Evolutionary conservation across 1,140 invertebrate genomes (phyloP), one percentile per base, ranked within the genome.

Genomic region (Lasioglossum albipes): DNA sequence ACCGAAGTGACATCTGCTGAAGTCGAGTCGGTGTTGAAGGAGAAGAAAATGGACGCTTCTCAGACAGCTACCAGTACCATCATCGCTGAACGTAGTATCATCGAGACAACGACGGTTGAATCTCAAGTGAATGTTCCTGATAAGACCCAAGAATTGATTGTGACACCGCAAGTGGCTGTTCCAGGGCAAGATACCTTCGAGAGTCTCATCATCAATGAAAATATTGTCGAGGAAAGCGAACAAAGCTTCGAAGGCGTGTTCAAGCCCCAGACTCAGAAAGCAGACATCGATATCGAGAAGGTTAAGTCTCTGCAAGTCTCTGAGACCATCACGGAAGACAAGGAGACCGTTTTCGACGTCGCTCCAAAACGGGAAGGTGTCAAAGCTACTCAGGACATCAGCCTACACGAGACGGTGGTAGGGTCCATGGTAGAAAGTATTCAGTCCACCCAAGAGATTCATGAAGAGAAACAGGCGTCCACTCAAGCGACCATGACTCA

Each of bases 321-420:
- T 41, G 93, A 94, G 89, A 91, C 91, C 27, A 74, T 93, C 27
- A 87, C 90, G 6, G 90, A 93, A 71, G 91, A 93, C 65, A 94
- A 91, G 64, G 93, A 94, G 86, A 88, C 89, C 22, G 82, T 66
- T 6, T 87, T 91, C 42, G 70, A 85, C 27, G 73, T 83, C 2
- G 42, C 70, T 61, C 76, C 82, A n/a, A 86, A 82, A 20, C 80
- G 65, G 57, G 54, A 74, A 27, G 81, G 71, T 75, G 89, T 82
- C 5, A 84, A 59, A 73, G 91, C 91, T 9, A 90, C 74, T 57
- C 52, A 84, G 12, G 90, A 90, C 57, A 89, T 94, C 64, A 83
- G 86, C 67, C 73, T 90, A 2, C 89, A 89, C 27, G 92, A 94
- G 83, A 89, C 91, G 31, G 83, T 89, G 10, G 71, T 92, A 80